Evolutionary conservation across 2,888 invertebrate genomes (phyloP).

Genomic region (Melanotus villosus): DNA sequence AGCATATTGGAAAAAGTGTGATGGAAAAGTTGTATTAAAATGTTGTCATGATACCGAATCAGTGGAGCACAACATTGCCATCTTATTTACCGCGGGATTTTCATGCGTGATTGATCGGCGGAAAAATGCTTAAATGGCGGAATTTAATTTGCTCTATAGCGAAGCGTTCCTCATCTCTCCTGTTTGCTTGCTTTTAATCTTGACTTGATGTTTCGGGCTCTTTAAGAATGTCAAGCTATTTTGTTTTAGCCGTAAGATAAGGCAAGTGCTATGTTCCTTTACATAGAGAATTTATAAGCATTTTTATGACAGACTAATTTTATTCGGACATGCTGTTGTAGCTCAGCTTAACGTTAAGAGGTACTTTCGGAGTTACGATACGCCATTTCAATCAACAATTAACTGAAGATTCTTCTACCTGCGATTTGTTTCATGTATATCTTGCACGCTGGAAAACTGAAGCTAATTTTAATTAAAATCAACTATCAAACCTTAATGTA

Average conservation of each 20-base stretch:
- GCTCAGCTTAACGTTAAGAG: too few species aligned
- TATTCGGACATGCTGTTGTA: too few species aligned
- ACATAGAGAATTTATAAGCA: background rate
- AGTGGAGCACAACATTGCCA: slow-evolving; percentile 46
- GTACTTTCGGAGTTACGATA: too few species aligned
- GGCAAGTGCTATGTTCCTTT: background rate
- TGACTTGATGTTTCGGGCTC: slow-evolving; percentile 12
- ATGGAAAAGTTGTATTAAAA: slow-evolving; percentile 18
- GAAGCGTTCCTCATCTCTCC: slow-evolving; percentile 30
- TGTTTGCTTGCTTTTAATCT: slow-evolving; percentile 28
- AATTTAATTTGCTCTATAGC: slow-evolving; percentile 56
- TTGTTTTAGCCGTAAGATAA: too few species aligned
- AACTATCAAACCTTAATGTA: too few species aligned
- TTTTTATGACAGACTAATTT: background rate
- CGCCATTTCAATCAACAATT: too few species aligned
- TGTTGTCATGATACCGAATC: too few species aligned
- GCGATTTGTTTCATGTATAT: too few species aligned
- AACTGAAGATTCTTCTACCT: too few species aligned
- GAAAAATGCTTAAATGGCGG: slow-evolving; percentile 53
- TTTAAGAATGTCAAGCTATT: background rate
- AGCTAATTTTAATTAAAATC: too few species aligned
- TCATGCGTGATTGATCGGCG: slow-evolving; percentile 54
- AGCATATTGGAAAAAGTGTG: background rate
- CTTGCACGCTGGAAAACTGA: too few species aligned
- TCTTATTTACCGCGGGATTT: slow-evolving; percentile 54